Evolutionary conservation across 2,113 vertebrate species (phyloP), one percentile per base, ranked within the genome.

Genomic region (Pelusios castaneus): DNA sequence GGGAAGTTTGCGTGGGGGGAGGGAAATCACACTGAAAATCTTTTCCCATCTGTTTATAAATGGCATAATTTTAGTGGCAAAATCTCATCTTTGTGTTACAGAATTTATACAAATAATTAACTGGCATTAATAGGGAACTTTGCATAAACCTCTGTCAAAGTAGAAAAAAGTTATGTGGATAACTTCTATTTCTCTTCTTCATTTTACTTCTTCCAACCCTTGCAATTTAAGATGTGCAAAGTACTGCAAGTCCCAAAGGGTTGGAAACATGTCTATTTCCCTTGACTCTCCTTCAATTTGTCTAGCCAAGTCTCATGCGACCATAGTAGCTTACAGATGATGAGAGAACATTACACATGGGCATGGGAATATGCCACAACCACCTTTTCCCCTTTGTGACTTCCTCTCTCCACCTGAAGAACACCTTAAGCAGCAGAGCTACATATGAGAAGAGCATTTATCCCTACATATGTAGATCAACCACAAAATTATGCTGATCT

Each of bases 161-260:
- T 3, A 76, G 92, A 91, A 93, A 89, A 77, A 92, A 91, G n/a
- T 29, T 91, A 10, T 81, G 79, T 77, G 31, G 43, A 54, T 49
- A 80, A 54, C 87, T 83, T 90, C 3, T 82, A 1, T 1, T 76
- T 77, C 81, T 85, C 55, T 31, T 87, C 38, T 85, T 90, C 47
- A 52, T 89, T 93, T 63, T 87, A 34, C 47, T 73, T 34, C 63
- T 87, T 95, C 56, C n/a, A 90, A 77, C 25, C 38, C 81, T 3
- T 43, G 21, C 3, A 76, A 82, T 73, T 87, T 75, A 88, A 4
- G 24, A 58, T 51, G 7, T 24, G 79, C 83, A 60, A 38, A 84
- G 75, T 80, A 31, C 10, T 47, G 47, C 38, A 55, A 85, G 60
- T 77, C 41, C 11, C n/a, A 82, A 91, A 89, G 22, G n/a, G 27